Percentiles rank a stretch among this genome's conserved stretches.
Evolutionary conservation across 1,140 invertebrate genomes (phyloP).

Genomic region (Lineus longissimus): DNA sequence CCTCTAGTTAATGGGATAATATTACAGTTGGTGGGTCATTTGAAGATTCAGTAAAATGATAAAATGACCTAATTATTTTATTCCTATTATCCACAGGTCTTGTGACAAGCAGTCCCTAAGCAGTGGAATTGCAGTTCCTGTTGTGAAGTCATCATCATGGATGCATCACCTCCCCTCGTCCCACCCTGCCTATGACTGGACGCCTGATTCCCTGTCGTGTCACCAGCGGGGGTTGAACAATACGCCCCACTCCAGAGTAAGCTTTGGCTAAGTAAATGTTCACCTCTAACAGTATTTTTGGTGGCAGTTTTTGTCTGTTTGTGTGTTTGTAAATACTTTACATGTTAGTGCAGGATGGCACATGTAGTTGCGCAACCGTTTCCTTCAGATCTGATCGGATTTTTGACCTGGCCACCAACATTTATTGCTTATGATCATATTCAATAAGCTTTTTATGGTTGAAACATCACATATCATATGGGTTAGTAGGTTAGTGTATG

Average conservation of each 20-base stretch:
- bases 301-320: constrained; percentile 16
- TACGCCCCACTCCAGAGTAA: constrained; percentile 22
- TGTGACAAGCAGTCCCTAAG: constrained; percentile 41
- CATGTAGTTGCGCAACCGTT: too few relatives aligned
- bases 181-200: constrained; percentile 23
- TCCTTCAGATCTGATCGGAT: too few relatives aligned
- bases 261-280: constrained; percentile 18
- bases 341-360: too few relatives aligned
- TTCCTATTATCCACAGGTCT: constrained; percentile 17
- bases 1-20: too few relatives aligned
- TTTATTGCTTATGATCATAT: too few relatives aligned
- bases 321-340: background rate
- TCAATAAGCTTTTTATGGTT: too few relatives aligned
- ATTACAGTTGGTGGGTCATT: too few relatives aligned
- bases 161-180: constrained; percentile 28
- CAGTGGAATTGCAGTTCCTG: constrained; percentile 43
- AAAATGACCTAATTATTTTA: too few relatives aligned
- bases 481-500: too few relatives aligned
- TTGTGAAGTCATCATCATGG: constrained; percentile 41
- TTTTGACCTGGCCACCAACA: too few relatives aligned
- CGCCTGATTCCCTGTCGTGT: constrained; percentile 26
- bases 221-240: constrained; percentile 21
- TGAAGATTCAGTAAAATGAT: too few relatives aligned
- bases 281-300: constrained; percentile 21
- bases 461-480: too few relatives aligned